Evolutionary conservation across 2,113 vertebrate genomes (phyloP).

Genomic region (Megaleporinus macrocephalus): DNA sequence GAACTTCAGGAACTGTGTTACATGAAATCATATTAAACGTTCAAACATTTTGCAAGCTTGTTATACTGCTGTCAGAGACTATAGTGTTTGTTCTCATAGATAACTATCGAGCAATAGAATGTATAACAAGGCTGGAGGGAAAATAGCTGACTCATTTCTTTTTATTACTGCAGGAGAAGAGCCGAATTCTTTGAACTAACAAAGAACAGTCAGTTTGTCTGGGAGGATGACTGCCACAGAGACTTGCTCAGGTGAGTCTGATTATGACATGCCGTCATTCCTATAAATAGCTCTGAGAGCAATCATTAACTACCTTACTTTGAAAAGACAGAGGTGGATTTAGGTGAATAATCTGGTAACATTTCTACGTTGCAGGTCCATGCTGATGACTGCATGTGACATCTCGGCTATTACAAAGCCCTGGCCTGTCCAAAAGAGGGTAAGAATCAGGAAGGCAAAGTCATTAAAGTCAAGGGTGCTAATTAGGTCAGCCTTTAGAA

Average conservation of each 20-base stretch:
- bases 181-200: slow-evolving; percentile 96
- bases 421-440: slow-evolving; percentile 96
- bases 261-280: neutral
- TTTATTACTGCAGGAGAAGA: slow-evolving; percentile 66
- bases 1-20: neutral
- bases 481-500: neutral
- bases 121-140: neutral
- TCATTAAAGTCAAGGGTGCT: neutral
- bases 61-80: neutral
- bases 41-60: neutral
- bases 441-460: slow-evolving; percentile 61
- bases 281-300: neutral
- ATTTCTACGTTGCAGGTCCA: slow-evolving; percentile 80
- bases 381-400: slow-evolving; percentile 99
- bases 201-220: slow-evolving; percentile 88
- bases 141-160: slow-evolving; percentile 44
- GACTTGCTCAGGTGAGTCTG: slow-evolving; percentile 87
- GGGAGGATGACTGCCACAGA: slow-evolving; percentile 89
- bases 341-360: neutral
- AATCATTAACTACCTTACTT: neutral
- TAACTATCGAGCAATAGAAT: neutral
- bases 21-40: neutral
- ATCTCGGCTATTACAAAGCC: slow-evolving; percentile 99
- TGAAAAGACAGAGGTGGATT: neutral
- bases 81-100: neutral